Evolutionary conservation across 2,888 invertebrate genomes (phyloP).

Genomic region (Parnassius mnemosyne): DNA sequence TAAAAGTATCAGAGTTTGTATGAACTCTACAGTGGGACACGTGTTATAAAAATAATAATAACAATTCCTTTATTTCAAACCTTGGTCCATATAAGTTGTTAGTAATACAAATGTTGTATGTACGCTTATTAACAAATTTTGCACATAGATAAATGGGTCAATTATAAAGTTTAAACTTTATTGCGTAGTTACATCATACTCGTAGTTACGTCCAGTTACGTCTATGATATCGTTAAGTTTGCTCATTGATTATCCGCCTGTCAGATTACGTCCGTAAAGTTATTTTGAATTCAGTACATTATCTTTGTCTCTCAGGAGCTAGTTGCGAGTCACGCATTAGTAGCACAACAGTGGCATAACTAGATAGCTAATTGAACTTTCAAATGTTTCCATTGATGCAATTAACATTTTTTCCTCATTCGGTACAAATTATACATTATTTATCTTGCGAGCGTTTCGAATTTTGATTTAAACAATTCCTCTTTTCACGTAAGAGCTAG

Average conservation of each 20-base stretch:
- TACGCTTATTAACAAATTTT: no score
- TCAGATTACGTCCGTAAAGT: slow-evolving; percentile 17
- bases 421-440: no score
- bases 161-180: not conserved
- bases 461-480: no score
- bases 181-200: slow-evolving; percentile 5
- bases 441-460: no score
- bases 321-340: slow-evolving; percentile 18
- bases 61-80: no score
- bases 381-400: slow-evolving; percentile 8
- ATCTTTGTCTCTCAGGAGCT: slow-evolving; percentile 12
- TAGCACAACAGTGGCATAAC: slow-evolving; percentile 1
- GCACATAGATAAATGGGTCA: no score
- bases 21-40: no score
- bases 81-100: no score
- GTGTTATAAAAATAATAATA: no score
- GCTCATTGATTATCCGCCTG: slow-evolving; percentile 24
- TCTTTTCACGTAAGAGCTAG: no score
- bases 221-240: slow-evolving; percentile 7
- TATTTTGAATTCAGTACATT: slow-evolving; percentile 8
- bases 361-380: not conserved
- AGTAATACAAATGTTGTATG: no score
- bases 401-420: not conserved
- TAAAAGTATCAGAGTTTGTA: no score
- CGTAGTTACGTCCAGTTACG: not conserved